Evolutionary conservation across 1,140 invertebrate species (phyloP).

Genomic region (Homarus americanus): DNA sequence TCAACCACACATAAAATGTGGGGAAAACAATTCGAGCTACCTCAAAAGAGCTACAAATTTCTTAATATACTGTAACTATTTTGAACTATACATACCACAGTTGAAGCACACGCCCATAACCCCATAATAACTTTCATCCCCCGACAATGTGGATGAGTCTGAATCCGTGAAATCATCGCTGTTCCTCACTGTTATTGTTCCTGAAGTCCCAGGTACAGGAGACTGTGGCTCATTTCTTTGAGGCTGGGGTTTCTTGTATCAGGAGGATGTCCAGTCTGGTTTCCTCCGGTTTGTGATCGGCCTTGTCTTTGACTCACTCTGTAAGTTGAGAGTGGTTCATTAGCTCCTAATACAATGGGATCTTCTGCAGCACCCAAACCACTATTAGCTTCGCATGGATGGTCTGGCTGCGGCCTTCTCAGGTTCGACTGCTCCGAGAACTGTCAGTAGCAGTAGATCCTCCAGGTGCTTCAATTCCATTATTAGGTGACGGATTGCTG

Average conservation of each 20-base stretch:
- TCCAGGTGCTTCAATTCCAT: not conserved
- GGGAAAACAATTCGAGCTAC: no score
- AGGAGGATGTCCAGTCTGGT: not conserved
- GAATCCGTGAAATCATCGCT: not conserved
- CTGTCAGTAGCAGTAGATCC: not conserved
- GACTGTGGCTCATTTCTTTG: not conserved
- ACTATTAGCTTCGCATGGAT: conserved; percentile 7
- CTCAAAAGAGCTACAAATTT: no score
- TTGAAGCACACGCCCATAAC: conserved; percentile 64
- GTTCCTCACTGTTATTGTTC: conserved; percentile 13
- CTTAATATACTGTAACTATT: no score
- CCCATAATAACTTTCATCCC: conserved; percentile 65
- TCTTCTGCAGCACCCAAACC: not conserved
- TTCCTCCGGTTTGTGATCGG: not conserved
- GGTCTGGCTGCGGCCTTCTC: not conserved
- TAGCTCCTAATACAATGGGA: conserved; percentile 5
- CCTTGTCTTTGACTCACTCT: conserved; percentile 20
- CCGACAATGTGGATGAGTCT: conserved; percentile 65
- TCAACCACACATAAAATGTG: no score
- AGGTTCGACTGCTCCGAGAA: not conserved
- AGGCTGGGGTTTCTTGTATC: not conserved
- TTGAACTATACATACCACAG: conserved; percentile 63
- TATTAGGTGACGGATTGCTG: not conserved
- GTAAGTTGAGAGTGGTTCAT: conserved; percentile 42
- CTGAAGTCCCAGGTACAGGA: not conserved